Percentiles rank a stretch among this genome's conserved stretches.
phyloP scores from a whole-genome alignment of 2,888 invertebrate genomes.

The Periphyllus acericola region DNA sequence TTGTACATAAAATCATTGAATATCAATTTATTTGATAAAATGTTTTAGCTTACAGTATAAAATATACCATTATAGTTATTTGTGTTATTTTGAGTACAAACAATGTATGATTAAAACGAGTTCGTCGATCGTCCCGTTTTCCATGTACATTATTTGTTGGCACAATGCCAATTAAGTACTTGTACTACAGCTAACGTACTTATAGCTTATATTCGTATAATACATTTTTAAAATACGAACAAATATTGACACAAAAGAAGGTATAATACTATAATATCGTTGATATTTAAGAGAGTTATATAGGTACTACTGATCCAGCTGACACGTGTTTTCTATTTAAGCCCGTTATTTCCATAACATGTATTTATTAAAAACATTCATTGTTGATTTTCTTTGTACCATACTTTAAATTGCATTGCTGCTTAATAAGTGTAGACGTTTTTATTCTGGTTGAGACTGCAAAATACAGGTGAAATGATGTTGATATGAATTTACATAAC shows the following conservation, averaged over 20 bases:
- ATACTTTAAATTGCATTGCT: not conserved
- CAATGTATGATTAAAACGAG: too few relatives aligned
- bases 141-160: not conserved
- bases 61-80: too few relatives aligned
- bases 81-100: too few relatives aligned
- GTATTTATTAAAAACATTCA: too few relatives aligned
- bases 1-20: not conserved
- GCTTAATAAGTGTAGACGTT: not conserved
- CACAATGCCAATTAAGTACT: not conserved
- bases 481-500: constrained; percentile 25
- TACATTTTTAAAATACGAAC: not conserved
- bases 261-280: not conserved
- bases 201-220: not conserved
- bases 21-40: not conserved
- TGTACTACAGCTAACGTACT: too few relatives aligned
- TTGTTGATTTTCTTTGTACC: not conserved
- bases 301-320: not conserved
- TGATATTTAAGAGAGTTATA: not conserved
- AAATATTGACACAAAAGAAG: not conserved
- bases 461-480: not conserved
- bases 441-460: not conserved
- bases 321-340: not conserved
- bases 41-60: too few relatives aligned
- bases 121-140: not conserved
- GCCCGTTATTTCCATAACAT: not conserved